phyloP scores from a whole-genome alignment of 2,888 invertebrate genomes.

The Mylabris sibirica region DNA sequence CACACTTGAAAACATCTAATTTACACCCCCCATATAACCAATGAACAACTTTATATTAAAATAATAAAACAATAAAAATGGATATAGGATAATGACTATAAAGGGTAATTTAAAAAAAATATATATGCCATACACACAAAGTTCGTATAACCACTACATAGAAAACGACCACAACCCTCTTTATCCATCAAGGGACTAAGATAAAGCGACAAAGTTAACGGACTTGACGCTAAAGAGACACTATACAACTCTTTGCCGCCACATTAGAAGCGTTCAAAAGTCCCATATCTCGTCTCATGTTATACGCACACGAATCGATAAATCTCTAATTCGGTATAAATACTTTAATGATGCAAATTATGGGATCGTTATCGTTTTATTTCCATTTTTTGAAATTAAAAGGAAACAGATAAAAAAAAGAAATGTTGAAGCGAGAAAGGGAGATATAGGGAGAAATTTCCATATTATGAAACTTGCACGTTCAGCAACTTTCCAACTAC shows the following conservation, averaged over 20 bases:
- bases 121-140: neutral
- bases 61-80: slow-evolving; percentile 5
- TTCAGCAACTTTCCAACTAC: neutral
- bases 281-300: neutral
- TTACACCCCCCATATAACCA: slow-evolving; percentile 24
- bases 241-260: neutral
- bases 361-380: neutral
- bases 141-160: neutral
- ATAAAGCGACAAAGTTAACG: slow-evolving; percentile 6
- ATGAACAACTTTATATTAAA: neutral
- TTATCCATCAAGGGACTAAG: neutral
- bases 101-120: neutral
- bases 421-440: neutral
- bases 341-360: neutral
- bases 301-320: neutral
- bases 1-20: slow-evolving; percentile 19
- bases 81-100: neutral
- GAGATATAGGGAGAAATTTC: neutral
- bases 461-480: neutral
- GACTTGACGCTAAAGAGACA: neutral
- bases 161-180: neutral
- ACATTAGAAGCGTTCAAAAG: neutral
- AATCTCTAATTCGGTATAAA: neutral
- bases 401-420: neutral
- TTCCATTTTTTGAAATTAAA: neutral